These are phyloP conservation scores for Stictonetta naevosa DNA, from an alignment of 2,113 vertebrate genomes.

Conservation along the genomic window DNA sequence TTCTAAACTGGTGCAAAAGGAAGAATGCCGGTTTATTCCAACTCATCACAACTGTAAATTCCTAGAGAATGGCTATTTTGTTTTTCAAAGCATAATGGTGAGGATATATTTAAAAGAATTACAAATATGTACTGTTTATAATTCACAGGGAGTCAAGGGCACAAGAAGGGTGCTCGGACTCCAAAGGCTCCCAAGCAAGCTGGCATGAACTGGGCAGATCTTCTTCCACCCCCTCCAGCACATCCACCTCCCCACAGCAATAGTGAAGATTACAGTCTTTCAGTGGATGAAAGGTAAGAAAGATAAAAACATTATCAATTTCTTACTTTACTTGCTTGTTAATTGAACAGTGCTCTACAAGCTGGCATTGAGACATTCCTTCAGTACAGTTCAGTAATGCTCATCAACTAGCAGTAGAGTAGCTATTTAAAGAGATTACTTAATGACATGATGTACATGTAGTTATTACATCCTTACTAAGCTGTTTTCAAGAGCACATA, in stretches of 20 bases:
- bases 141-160: constrained; percentile 93
- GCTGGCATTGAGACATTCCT: neutral
- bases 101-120: neutral
- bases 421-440: neutral
- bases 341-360: neutral
- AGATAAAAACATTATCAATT: neutral
- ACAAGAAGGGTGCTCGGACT: constrained; percentile 92
- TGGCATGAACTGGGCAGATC: constrained; percentile 97
- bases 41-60: neutral
- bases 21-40: neutral
- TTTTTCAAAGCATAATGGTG: neutral
- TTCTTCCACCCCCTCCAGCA: constrained; percentile 93
- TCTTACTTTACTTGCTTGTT: neutral
- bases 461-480: neutral
- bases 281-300: constrained; percentile 89
- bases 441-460: neutral
- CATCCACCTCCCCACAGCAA: constrained; percentile 91
- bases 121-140: neutral
- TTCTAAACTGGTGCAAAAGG: neutral
- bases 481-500: neutral
- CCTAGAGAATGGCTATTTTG: neutral
- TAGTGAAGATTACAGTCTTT: constrained; percentile 88
- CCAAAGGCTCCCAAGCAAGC: constrained; percentile 93
- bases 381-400: neutral
- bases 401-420: neutral